phyloP scores from a whole-genome alignment of 2,113 vertebrate species.

The Corydoras sp. region DNA sequence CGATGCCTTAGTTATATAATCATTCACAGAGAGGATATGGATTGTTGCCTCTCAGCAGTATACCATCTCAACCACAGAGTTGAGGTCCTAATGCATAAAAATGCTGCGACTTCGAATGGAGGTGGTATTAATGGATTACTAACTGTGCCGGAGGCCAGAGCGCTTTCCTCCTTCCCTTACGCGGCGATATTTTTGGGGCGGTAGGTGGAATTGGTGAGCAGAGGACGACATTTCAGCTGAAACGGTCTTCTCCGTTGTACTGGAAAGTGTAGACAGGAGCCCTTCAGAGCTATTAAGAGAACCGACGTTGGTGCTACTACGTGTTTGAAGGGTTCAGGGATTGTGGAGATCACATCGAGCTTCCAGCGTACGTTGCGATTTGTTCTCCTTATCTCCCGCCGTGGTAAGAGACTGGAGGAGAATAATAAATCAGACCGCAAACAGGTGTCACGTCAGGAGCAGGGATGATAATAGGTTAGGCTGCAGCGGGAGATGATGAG shows the following conservation, averaged over 20 bases:
- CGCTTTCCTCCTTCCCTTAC: slow-evolving; percentile 1
- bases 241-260: too few relatives aligned
- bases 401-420: neutral
- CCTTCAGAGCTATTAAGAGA: too few relatives aligned
- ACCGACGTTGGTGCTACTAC: too few relatives aligned
- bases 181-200: slow-evolving; percentile 4
- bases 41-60: neutral
- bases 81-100: slow-evolving; percentile 6
- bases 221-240: neutral
- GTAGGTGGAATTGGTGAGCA: slow-evolving; percentile 17
- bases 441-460: neutral
- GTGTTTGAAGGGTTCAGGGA: too few relatives aligned
- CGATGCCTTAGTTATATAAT: too few relatives aligned
- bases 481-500: neutral
- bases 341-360: too few relatives aligned
- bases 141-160: neutral
- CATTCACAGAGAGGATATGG: neutral
- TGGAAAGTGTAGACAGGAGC: too few relatives aligned
- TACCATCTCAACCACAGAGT: slow-evolving; percentile 7
- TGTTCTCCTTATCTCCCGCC: slow-evolving; percentile 7
- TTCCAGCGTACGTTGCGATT: neutral
- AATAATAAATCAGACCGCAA: slow-evolving; percentile 9
- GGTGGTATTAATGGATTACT: slow-evolving; percentile 34
- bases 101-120: slow-evolving; percentile 10
- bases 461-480: neutral